These are phyloP conservation scores for Porphyrio hochstetteri DNA, from an alignment of 2,113 vertebrate genomes.

Conservation along the genomic window DNA sequence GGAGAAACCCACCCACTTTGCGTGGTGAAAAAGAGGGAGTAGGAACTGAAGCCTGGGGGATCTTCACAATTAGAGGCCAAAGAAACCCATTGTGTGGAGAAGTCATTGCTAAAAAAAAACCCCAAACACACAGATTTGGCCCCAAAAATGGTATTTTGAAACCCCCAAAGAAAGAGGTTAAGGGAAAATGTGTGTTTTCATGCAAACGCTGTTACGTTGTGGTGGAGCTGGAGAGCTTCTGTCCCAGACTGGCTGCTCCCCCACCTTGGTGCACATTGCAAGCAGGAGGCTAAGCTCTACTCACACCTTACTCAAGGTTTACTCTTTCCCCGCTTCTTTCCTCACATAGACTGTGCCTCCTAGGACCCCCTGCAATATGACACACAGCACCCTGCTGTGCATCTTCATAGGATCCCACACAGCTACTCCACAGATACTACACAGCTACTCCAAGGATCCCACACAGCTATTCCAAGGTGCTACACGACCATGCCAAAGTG, in stretches of 20 bases:
- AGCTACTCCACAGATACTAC: neutral
- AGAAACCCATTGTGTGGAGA: neutral
- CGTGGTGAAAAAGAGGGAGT: neutral
- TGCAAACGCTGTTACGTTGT: neutral
- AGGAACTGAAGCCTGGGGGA: neutral
- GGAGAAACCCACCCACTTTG: neutral
- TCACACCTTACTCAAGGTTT: neutral
- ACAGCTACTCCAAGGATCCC: neutral
- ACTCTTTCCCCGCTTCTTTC: neutral
- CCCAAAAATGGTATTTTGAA: neutral
- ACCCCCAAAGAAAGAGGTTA: neutral
- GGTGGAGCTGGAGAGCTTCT: neutral
- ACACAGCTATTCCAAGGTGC: neutral
- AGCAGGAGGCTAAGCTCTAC: neutral
- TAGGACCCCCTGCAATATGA: fast-evolving
- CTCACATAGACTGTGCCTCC: neutral
- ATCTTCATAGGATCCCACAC: neutral
- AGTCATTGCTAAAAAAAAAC: fast-evolving
- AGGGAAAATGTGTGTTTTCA: neutral
- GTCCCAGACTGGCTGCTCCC: too few species aligned
- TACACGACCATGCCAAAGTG: fast-evolving
- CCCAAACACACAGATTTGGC: neutral
- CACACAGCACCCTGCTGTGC: neutral
- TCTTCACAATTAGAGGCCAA: fast-evolving
- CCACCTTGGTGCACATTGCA: fast-evolving